These are phyloP conservation scores for Rhinichthys klamathensis DNA, from an alignment of 2,113 vertebrate genomes.

Conservation along the genomic window DNA sequence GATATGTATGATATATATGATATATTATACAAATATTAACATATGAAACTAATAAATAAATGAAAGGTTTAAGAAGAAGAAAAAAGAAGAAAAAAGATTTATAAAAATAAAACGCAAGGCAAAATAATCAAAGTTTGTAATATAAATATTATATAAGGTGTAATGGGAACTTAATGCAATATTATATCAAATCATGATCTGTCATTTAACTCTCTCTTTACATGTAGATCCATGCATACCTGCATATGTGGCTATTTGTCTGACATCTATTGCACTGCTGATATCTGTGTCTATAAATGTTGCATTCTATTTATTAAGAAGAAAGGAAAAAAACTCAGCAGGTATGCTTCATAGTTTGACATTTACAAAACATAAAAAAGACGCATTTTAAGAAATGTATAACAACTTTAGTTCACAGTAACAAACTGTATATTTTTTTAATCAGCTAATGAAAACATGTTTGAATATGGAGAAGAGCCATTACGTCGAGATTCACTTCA, in stretches of 20 bases:
- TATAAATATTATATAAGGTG: neutral
- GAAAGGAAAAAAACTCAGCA: slow-evolving; percentile 37
- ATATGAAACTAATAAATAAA: neutral
- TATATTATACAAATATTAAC: neutral
- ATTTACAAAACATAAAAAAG: neutral
- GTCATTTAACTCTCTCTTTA: slow-evolving; percentile 40
- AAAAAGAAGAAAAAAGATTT: too few species aligned
- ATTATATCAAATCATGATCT: neutral
- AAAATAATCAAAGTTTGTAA: neutral
- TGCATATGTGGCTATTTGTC: accelerated
- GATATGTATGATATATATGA: neutral
- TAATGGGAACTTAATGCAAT: neutral
- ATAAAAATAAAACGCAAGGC: too few species aligned
- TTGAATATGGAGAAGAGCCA: slow-evolving; percentile 27
- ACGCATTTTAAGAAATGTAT: neutral
- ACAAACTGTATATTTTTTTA: neutral
- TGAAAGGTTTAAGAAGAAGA: neutral
- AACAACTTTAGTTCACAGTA: neutral
- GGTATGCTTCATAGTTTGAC: slow-evolving; percentile 56
- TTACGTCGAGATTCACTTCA: slow-evolving; percentile 27
- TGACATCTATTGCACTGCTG: slow-evolving; percentile 62
- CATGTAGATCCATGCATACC: accelerated
- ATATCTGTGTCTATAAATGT: slow-evolving; percentile 70
- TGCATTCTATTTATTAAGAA: slow-evolving; percentile 62
- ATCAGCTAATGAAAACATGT: slow-evolving; percentile 1